Evolutionary conservation across 2,888 invertebrate species (phyloP).

Genomic region (Podotricha telesiphe): DNA sequence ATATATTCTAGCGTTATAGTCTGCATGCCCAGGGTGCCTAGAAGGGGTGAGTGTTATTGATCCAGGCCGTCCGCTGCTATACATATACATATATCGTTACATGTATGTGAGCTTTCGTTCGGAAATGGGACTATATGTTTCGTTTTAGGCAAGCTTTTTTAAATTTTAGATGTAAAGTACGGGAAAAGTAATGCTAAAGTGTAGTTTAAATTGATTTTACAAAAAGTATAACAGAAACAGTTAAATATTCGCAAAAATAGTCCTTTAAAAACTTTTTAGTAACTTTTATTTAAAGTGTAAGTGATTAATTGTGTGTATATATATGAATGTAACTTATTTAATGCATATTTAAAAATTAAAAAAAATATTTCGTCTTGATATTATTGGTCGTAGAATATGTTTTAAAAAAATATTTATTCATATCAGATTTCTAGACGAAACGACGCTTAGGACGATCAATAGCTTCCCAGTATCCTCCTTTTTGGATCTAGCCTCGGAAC

Average conservation of each 20-base stretch:
- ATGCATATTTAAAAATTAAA: no score
- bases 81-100: background rate
- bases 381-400: no score
- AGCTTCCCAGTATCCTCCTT: slow-evolving; percentile 1
- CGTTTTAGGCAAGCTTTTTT: background rate
- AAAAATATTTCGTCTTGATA: background rate
- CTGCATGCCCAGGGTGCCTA: slow-evolving; percentile 1
- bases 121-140: background rate
- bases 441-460: slow-evolving; percentile 9
- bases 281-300: background rate
- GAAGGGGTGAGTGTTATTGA: background rate
- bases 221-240: background rate
- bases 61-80: background rate
- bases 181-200: no score
- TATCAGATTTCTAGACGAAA: slow-evolving; percentile 3
- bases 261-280: background rate
- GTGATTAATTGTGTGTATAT: no score
- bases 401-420: background rate
- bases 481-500: slow-evolving; percentile 18
- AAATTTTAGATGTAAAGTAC: background rate
- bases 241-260: background rate
- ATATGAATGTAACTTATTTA: no score
- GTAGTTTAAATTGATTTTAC: no score
- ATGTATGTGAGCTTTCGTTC: background rate
- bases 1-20: background rate